A percentile compares a stretch with the other conserved stretches of the same genome.
Conservation (phyloP, 2,113 vertebrate genomes). For the Orientallactaga bullata region DNA sequence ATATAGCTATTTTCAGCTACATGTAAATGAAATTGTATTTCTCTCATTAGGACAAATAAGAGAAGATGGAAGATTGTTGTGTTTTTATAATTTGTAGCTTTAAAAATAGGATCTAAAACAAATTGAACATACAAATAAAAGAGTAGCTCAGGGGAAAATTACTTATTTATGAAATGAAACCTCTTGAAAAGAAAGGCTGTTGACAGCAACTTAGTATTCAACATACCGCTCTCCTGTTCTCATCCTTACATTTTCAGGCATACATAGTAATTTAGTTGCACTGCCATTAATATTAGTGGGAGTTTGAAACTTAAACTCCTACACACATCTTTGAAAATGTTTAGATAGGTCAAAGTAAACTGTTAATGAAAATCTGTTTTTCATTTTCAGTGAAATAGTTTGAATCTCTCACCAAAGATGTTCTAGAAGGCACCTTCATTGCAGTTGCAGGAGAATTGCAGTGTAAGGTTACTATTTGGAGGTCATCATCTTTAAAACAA, state of each 20-base stretch:
- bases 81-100: slow-evolving; percentile 30
- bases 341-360: slow-evolving; percentile 62
- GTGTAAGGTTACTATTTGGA: slow-evolving; percentile 64
- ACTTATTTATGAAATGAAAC: slow-evolving; percentile 74
- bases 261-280: slow-evolving; percentile 57
- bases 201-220: slow-evolving; percentile 16
- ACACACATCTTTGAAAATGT: slow-evolving; percentile 58
- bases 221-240: slow-evolving; percentile 41
- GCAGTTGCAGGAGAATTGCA: not conserved
- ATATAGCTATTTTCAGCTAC: slow-evolving; percentile 15
- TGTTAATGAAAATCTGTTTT: slow-evolving; percentile 51
- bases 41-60: slow-evolving; percentile 50
- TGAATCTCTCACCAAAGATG: slow-evolving; percentile 41
- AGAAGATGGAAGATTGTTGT: not conserved
- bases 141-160: slow-evolving; percentile 42
- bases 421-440: slow-evolving; percentile 63
- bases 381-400: slow-evolving; percentile 63
- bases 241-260: slow-evolving; percentile 63
- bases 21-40: slow-evolving; percentile 45
- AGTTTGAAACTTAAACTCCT: slow-evolving; percentile 66
- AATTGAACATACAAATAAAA: slow-evolving; percentile 59
- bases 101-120: not conserved
- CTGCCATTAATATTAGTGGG: slow-evolving; percentile 69
- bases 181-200: slow-evolving; percentile 60
- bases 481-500: slow-evolving; percentile 67